Conservation (phyloP, 2,888 invertebrate genomes). For the Nudaria mundana region DNA sequence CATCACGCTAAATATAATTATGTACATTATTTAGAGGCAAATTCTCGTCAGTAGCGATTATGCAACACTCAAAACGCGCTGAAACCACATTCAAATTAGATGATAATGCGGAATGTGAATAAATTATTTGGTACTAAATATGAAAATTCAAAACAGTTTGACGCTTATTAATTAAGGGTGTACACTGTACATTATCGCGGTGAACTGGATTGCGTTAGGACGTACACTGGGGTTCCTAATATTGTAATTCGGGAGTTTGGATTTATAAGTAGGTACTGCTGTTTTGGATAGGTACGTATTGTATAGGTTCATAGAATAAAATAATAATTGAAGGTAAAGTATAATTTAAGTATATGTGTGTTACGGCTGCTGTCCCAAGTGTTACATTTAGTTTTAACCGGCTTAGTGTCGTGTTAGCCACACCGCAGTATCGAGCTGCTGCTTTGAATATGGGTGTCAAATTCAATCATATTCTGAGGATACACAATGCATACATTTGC, state of each 20-base stretch:
- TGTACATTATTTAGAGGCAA: neutral
- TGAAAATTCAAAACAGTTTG: conserved; percentile 35
- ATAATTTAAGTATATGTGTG: too few relatives aligned
- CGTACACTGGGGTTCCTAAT: conserved; percentile 1
- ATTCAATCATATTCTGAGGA: too few relatives aligned
- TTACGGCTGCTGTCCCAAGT: neutral
- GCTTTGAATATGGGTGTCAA: too few relatives aligned
- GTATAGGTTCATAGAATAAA: neutral
- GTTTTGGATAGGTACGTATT: neutral
- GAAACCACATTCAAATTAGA: conserved; percentile 34
- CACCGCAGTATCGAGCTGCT: too few relatives aligned
- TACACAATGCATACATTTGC: too few relatives aligned
- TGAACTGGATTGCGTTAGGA: conserved; percentile 7
- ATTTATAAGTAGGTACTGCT: neutral
- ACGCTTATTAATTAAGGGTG: conserved; percentile 34
- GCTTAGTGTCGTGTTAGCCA: too few relatives aligned
- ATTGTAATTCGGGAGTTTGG: conserved; percentile 12
- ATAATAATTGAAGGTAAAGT: too few relatives aligned
- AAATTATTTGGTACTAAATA: conserved; percentile 32
- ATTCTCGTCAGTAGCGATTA: neutral
- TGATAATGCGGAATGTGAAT: conserved; percentile 33
- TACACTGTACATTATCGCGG: conserved; percentile 28
- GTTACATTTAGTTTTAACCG: too few relatives aligned
- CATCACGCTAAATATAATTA: neutral
- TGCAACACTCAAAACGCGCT: conserved; percentile 4